A percentile compares a stretch with the other conserved stretches of the same genome.
These are phyloP conservation scores for Euthynnus affinis DNA, from an alignment of 2,797 vertebrate species.

Conservation along the genomic window DNA sequence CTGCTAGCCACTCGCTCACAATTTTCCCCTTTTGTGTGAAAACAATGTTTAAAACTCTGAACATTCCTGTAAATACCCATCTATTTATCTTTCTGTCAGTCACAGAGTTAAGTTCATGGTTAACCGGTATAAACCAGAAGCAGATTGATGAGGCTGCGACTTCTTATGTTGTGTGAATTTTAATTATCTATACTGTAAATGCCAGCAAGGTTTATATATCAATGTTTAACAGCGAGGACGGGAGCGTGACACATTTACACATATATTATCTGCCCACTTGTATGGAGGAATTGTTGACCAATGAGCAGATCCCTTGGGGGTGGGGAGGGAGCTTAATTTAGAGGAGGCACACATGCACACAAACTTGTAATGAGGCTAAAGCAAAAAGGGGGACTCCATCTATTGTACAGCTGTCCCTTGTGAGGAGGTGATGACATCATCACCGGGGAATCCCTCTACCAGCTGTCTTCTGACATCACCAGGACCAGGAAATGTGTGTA, in stretches of 20 bases:
- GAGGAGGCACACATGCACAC: neutral
- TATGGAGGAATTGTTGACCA: slow-evolving; percentile 15
- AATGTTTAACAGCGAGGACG: neutral
- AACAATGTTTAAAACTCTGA: neutral
- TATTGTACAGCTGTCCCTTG: slow-evolving; percentile 19
- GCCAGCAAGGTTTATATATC: neutral
- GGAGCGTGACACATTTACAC: slow-evolving; percentile 14
- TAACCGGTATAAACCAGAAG: neutral
- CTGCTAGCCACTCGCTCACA: neutral
- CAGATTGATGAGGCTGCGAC: slow-evolving; percentile 5
- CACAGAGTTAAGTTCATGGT: neutral
- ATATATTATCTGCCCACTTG: slow-evolving; percentile 9
- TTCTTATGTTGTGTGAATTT: slow-evolving; percentile 4
- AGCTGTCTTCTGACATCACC: slow-evolving; percentile 72
- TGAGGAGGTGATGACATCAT: slow-evolving; percentile 62
- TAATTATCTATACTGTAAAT: neutral
- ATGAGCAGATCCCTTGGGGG: slow-evolving; percentile 10
- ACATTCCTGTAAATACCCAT: too few relatives aligned
- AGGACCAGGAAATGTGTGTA: slow-evolving; percentile 41
- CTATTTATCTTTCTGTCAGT: neutral
- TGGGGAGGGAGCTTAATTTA: slow-evolving; percentile 22
- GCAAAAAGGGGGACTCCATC: slow-evolving; percentile 25
- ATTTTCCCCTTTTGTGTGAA: neutral
- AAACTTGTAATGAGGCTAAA: slow-evolving; percentile 41
- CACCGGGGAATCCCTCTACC: slow-evolving; percentile 63